These are phyloP conservation scores for Potorous gilbertii DNA, from an alignment of 2,797 vertebrate genomes.

Conservation along the genomic window DNA sequence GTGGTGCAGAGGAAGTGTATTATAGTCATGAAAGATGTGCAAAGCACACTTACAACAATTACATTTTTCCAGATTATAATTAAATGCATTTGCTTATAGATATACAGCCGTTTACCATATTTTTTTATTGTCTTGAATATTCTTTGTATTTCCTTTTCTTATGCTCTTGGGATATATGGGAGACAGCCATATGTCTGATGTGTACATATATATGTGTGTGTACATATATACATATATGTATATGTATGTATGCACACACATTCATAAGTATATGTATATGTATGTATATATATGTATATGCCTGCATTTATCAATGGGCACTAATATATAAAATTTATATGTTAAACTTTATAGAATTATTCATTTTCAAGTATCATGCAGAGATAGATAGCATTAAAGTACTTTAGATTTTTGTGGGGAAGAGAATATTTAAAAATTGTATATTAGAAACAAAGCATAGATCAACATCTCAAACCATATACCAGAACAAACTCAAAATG, in stretches of 20 bases:
- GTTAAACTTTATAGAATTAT: background rate
- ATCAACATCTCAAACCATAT: background rate
- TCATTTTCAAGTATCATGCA: background rate
- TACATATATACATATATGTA: too few relatives aligned
- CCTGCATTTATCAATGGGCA: background rate
- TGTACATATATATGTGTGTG: too few relatives aligned
- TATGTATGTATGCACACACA: background rate
- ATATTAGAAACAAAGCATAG: background rate
- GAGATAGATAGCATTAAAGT: background rate
- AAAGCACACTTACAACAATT: background rate
- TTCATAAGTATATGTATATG: too few relatives aligned
- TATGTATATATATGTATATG: background rate
- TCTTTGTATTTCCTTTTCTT: background rate
- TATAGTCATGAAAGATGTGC: background rate
- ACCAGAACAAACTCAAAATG: background rate
- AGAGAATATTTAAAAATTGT: background rate
- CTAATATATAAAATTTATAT: background rate
- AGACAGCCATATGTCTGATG: background rate
- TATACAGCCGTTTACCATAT: background rate
- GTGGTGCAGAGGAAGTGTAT: background rate
- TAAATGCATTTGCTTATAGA: background rate
- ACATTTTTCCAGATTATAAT: background rate
- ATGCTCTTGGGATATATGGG: background rate
- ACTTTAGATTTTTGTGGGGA: background rate
- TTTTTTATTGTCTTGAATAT: background rate